Base-by-base conservation (phyloP, 1,140 invertebrate species). In the Zaprionus vittiger region DNA sequence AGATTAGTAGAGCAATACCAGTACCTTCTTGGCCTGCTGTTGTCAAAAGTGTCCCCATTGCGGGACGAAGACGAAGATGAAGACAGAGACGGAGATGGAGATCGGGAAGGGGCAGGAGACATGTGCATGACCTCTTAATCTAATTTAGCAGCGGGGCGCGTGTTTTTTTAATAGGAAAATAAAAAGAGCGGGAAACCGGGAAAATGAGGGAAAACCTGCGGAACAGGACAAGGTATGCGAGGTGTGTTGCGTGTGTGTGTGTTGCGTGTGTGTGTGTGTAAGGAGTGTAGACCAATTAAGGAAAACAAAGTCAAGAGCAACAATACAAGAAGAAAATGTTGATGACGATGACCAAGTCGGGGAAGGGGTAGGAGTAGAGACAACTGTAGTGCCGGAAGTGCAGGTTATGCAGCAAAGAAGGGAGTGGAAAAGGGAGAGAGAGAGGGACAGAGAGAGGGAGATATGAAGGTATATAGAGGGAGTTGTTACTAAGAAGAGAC, bases 91-190 rank as follows among this genome's bases (percentile, higher is more conserved):
- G 62, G n/a, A n/a, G n/a, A 15, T 2, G 62, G n/a, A n/a, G n/a
- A 15, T 2, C n/a, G 5, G 2, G 38, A 15, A 1, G n/a, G 6
- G n/a, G 41, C 11, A 17, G 15, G 34, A 72, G 83, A 87, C 83
- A 87, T 87, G 83, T 87, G 83, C 84, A 79, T 89, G 83, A 87
- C 81, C 89, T 68, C 84, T 87, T 87, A 87, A 87, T 87, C 83
- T 87, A 87, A 87, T 87, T 87, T 87, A 78, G 68, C 79, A 73
- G 64, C 75, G 79, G 73, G 76, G 72, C 38, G 67, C 64, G 55
- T 47, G 41, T 47, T 81, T 85, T 26, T 26, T 84, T 81, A 81
- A 78, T 84, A 81, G 67, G 70, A 85, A 80, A 73, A n/a, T 44
- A 75, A 49, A 69, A 67, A 34, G 41, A 57, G 64, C 47, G 71